Conservation (phyloP, 1,140 invertebrate species). For the Rhopalosiphum maidis region DNA sequence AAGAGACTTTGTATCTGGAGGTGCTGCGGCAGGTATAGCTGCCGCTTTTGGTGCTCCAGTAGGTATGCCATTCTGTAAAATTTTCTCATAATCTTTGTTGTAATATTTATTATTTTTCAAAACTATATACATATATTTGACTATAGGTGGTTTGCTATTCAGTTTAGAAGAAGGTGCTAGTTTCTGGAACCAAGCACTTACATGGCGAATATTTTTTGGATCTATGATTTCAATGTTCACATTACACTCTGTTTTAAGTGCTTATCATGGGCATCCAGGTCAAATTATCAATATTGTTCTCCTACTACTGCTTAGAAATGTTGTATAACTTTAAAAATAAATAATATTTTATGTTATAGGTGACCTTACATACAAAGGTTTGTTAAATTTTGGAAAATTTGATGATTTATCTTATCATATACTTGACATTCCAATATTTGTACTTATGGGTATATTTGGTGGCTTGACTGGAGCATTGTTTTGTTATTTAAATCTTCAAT, state of each 20-base stretch:
- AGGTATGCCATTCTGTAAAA: slow-evolving; percentile 66
- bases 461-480: slow-evolving; percentile 91
- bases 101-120: slow-evolving; percentile 22
- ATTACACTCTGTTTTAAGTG: slow-evolving; percentile 87
- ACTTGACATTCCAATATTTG: slow-evolving; percentile 90
- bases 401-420: slow-evolving; percentile 86
- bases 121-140: slow-evolving; percentile 48
- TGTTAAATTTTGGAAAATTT: slow-evolving; percentile 97
- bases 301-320: not conserved
- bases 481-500: slow-evolving; percentile 90
- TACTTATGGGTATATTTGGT: slow-evolving; percentile 87
- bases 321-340: not conserved
- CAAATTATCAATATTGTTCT: slow-evolving; percentile 68
- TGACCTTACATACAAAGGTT: slow-evolving; percentile 72
- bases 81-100: not conserved
- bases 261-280: slow-evolving; percentile 86
- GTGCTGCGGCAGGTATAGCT: slow-evolving; percentile 94
- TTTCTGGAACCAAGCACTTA: slow-evolving; percentile 98
- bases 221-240: slow-evolving; percentile 97
- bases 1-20: slow-evolving; percentile 96
- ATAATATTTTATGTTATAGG: slow-evolving; percentile 61
- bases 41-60: slow-evolving; percentile 98
- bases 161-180: slow-evolving; percentile 97
- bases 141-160: slow-evolving; percentile 90
- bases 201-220: slow-evolving; percentile 97